These are phyloP conservation scores for Bacillus rossius DNA, from an alignment of 1,140 invertebrate genomes.

Conservation along the genomic window DNA sequence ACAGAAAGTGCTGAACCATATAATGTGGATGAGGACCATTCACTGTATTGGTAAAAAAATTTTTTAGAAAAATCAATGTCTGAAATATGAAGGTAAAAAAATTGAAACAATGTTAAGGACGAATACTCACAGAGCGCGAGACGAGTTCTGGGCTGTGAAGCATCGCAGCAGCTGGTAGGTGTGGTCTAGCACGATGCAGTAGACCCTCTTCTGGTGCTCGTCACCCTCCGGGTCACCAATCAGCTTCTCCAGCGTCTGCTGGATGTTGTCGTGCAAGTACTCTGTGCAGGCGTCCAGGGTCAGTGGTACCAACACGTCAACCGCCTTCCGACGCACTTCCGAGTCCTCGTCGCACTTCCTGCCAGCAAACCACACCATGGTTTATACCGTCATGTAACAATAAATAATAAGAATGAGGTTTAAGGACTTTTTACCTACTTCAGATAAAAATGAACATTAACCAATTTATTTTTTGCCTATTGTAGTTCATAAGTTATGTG, in stretches of 20 bases:
- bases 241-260: constrained; percentile 51
- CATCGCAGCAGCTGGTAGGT: constrained; percentile 57
- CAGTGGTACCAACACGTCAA: constrained; percentile 61
- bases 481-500: neutral
- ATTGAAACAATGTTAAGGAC: no score
- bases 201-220: constrained; percentile 55
- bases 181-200: constrained; percentile 56
- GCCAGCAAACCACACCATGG: no score
- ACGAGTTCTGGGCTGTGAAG: constrained; percentile 5
- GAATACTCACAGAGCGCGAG: constrained; percentile 4
- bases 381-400: no score
- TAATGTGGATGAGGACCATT: no score
- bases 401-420: neutral
- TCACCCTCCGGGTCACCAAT: constrained; percentile 59
- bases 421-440: neutral
- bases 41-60: no score
- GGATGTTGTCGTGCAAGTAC: constrained; percentile 54
- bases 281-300: constrained; percentile 68
- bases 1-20: no score
- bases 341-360: constrained; percentile 47
- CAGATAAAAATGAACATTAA: neutral
- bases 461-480: no score
- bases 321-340: constrained; percentile 43
- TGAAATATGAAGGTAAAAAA: no score
- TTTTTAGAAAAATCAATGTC: no score